phyloP scores from a whole-genome alignment of 2,888 invertebrate species.

The Argynnis bischoffii region DNA sequence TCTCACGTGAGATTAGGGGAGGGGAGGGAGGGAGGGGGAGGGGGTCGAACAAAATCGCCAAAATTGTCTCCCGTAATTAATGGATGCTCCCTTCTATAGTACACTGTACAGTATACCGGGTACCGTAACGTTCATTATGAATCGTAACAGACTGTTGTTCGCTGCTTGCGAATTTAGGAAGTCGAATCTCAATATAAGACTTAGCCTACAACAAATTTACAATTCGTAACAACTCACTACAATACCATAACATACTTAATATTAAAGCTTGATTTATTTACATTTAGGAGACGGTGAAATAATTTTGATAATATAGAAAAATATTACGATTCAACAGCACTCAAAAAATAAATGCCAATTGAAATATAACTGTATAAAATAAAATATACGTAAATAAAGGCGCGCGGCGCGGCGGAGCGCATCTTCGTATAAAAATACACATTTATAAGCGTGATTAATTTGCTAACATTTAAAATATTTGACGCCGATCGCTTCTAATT shows the following conservation, averaged over 20 bases:
- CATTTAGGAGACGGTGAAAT: slow-evolving; percentile 46
- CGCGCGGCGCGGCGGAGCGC: slow-evolving; percentile 9
- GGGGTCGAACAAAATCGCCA: no score
- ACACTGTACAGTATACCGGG: neutral
- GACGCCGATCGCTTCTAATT: slow-evolving; percentile 16
- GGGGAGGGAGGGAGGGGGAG: no score
- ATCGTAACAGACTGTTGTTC: neutral
- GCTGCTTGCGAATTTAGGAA: slow-evolving; percentile 57
- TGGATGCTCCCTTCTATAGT: neutral
- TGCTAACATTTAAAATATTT: slow-evolving; percentile 39
- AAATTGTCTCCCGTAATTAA: no score
- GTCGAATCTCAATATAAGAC: slow-evolving; percentile 58
- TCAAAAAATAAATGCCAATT: slow-evolving; percentile 64
- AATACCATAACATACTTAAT: slow-evolving; percentile 68
- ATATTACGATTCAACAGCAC: slow-evolving; percentile 47
- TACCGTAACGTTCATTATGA: slow-evolving; percentile 8
- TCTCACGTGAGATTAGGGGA: no score
- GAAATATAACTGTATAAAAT: slow-evolving; percentile 53
- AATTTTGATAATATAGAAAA: slow-evolving; percentile 46
- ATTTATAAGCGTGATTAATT: slow-evolving; percentile 42
- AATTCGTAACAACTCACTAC: slow-evolving; percentile 70
- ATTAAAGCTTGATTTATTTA: slow-evolving; percentile 72
- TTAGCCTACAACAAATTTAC: slow-evolving; percentile 74
- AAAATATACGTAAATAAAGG: slow-evolving; percentile 51
- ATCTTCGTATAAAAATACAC: slow-evolving; percentile 51